Evolutionary conservation across 2,888 invertebrate species (phyloP).

Genomic region (Sclerodermus sp.): DNA sequence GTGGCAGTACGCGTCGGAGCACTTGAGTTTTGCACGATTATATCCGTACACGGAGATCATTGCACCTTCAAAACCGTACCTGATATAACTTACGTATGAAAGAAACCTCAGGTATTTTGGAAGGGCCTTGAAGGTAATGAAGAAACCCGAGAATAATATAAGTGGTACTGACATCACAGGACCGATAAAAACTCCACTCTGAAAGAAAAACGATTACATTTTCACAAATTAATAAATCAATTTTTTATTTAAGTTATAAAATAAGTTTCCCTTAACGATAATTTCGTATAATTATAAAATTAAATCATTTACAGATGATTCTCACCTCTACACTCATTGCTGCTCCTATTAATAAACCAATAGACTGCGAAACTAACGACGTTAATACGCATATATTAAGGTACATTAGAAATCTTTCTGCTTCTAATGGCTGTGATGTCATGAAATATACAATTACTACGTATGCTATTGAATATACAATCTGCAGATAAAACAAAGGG

Average conservation of each 20-base stretch:
- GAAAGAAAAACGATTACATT: slow-evolving; percentile 25
- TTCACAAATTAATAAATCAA: no score
- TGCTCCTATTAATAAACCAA: slow-evolving; percentile 90
- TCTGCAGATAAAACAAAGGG: slow-evolving; percentile 50
- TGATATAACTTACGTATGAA: slow-evolving; percentile 86
- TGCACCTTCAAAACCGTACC: slow-evolving; percentile 91
- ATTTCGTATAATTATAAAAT: not conserved
- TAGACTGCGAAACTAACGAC: slow-evolving; percentile 88
- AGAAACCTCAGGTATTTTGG: slow-evolving; percentile 87
- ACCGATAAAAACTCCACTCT: slow-evolving; percentile 72
- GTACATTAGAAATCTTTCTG: slow-evolving; percentile 79
- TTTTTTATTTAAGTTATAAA: no score
- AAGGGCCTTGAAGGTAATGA: slow-evolving; percentile 89
- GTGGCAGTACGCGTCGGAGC: slow-evolving; percentile 82
- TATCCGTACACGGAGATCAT: slow-evolving; percentile 91
- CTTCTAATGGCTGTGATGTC: slow-evolving; percentile 92
- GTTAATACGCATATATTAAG: slow-evolving; percentile 77
- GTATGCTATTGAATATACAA: slow-evolving; percentile 53
- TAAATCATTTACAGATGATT: slow-evolving; percentile 1
- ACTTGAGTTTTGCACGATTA: slow-evolving; percentile 78
- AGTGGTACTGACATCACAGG: slow-evolving; percentile 91
- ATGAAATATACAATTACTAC: slow-evolving; percentile 87
- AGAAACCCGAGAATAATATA: slow-evolving; percentile 91
- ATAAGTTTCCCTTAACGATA: no score
- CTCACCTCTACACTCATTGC: slow-evolving; percentile 83